Base-by-base conservation (phyloP, 2,113 vertebrate species). In the Toxotes jaculatrix region DNA sequence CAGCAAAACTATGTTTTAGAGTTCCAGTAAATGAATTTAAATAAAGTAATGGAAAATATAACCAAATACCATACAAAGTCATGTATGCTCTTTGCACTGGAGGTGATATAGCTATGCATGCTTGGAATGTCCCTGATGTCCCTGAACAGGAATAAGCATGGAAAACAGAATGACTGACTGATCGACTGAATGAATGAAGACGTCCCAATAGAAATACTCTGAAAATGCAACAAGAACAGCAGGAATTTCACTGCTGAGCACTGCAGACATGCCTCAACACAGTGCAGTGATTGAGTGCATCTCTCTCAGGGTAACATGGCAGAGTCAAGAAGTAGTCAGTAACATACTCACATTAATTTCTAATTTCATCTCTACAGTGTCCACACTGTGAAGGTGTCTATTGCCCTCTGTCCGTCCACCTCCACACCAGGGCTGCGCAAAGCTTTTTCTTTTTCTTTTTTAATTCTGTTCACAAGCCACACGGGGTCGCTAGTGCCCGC, bases 401-500 rank as follows among this genome's bases (percentile, higher is more conserved):
- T 23, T 14, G n/a, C 49, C 16, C 49, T 43, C 31, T 49, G 21
- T 27, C 51, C 60, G 49, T 13, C 34, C 3, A 27, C 34, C 2
- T 51, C 14, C 19, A 63, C 47, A 31, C 27, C 9, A n/a, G 1
- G 40, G 49, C 36, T 3, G 40, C 31, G 23, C n/a, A 11, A 17
- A 8, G 34, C 51, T 38, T 74, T 23, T 40, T 16, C 7, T 45
- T 16, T n/a, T n/a, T n/a, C n/a, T 42, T 72, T 11, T 60, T 67
- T 64, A 84, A 45, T 82, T 70, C 67, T 16, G 6, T 4, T 27
- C 12, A 13, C 13, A 1, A 3, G 14, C 88, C 93, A 86, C 89
- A 85, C n/a, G 91, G 85, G 92, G 92, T 86, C 93, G 82, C 87
- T 90, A 36, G 86, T 78, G 89, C 79, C 82, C 71, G 71, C 76